These are phyloP conservation scores for Clusia tigrina DNA, from an alignment of 2,888 invertebrate species.

Conservation along the genomic window DNA sequence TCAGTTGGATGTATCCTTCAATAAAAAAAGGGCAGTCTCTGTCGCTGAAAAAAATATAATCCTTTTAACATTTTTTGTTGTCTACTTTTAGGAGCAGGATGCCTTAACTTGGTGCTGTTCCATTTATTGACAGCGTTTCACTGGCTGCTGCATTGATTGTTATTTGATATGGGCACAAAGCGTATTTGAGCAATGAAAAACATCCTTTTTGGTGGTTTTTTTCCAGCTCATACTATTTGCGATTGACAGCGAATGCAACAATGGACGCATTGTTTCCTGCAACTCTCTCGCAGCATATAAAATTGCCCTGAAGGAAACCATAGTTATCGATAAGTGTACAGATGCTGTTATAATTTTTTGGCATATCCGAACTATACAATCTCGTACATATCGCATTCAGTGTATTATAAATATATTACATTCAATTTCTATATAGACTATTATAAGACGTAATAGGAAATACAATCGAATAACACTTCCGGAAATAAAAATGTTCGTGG, in stretches of 20 bases:
- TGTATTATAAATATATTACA: too few species aligned
- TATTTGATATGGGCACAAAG: slow-evolving; percentile 9
- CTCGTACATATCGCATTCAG: neutral
- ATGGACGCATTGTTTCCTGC: too few species aligned
- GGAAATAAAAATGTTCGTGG: too few species aligned
- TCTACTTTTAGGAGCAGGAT: too few species aligned
- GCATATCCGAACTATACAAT: too few species aligned
- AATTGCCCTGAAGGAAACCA: too few species aligned
- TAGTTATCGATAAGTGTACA: too few species aligned
- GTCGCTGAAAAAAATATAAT: slow-evolving; percentile 2
- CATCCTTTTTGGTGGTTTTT: neutral
- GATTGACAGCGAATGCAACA: neutral
- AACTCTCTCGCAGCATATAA: too few species aligned
- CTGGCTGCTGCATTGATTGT: slow-evolving; percentile 12
- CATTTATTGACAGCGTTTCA: neutral
- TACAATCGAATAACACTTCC: too few species aligned
- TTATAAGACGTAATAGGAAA: too few species aligned
- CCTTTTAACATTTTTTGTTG: neutral
- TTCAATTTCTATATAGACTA: too few species aligned
- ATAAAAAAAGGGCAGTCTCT: neutral
- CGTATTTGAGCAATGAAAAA: neutral
- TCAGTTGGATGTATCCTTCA: slow-evolving; percentile 20
- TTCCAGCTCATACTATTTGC: neutral
- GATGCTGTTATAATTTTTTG: too few species aligned
- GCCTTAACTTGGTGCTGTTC: neutral